Base-by-base conservation (phyloP, 2,888 invertebrate species). In the Sisyra terminalis region DNA sequence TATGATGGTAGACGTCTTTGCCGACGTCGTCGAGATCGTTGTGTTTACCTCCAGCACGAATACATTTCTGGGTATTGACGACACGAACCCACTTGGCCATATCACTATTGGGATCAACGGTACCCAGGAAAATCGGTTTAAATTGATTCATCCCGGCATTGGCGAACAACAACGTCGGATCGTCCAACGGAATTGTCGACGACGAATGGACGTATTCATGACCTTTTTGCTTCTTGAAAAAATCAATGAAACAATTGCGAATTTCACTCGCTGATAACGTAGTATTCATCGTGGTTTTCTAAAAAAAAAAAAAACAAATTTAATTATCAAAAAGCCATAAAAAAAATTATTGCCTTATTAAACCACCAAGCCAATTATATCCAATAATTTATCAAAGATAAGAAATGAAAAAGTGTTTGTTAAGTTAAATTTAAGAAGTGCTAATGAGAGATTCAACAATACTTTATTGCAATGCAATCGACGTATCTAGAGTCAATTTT, bases 71-170 rank as follows among this genome's bases (percentile, higher is more conserved):
- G 2, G 92, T 89, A 61, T 99, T 98, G 2, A 82, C 88, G 24
- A 80, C 86, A 50, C 98, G 73, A 14, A 80, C 71, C 71, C 82
- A 82, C 56, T 86, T 87, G 10, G 90, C 76, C 80, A 96, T 81
- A 57, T 96, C 94, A 59, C 92, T 92, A 58, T 88, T 90, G 1
- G 97, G 97, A 64, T 97, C 96, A 1, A 82, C 92, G 2, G 85
- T 82, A 30, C 97, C 98, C 55, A 97, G 70, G 64, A 99, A 99
- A 51, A 98, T 89, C 1, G 97, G 96, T 61, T 99, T 99, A 60
- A 88, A 99, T 74, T 97, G 97, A 62, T 97, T 97, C 98, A 99
- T 99, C 42, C 94, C 98, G 48, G 98, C 97, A 74, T 99, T 99
- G 40, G 97, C 73, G 65, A 99, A 99, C 0, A 99, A 70, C 45